Base-by-base conservation (phyloP, 2,113 vertebrate genomes). In the Anolis sagrei region DNA sequence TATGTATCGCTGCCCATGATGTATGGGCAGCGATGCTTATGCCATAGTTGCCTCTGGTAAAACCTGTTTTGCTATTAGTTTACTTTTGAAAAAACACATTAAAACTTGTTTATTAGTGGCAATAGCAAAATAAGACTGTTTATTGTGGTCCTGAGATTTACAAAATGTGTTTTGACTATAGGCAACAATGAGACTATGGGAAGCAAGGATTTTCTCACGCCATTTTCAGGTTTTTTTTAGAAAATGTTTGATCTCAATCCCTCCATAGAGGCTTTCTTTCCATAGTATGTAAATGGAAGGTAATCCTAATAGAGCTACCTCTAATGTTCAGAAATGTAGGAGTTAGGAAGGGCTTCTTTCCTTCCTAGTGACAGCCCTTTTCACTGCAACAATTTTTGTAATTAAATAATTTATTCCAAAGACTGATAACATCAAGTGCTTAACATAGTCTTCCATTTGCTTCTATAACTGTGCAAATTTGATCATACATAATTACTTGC, bases 361-460 rank as follows among this genome's bases (percentile, higher is more conserved):
- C 62, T 39, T 82, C 51, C 62, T 14, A 44, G 4, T 25, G 25
- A 36, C 51, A 74, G 36, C 11, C 48, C 21, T 48, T 27, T 83
- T 75, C 58, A 64, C 18, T 32, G 14, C 27, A 75, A 21, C 4
- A 36, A 58, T 82, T 73, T 82, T 49, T n/a, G 19, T 66, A 49
- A 69, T 73, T 39, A 82, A 61, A 25, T 73, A 75, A 64, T 75
- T 44, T 75, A 62, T 74, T 61, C 23, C 69, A 61, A 74, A 74
- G 79, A 13, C 64, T 81, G 48, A 70, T 85, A 64, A n/a, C 61
- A 69, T 74, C 64, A 81, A 74, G 68, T 80, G 77, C n/a, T 74
- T 74, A 73, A 73, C 58, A 62, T 73, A 72, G 29, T 9, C 39
- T 32, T 49, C 77, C 8, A 72, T 62, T 61, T 79, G 7, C 48